phyloP scores from a whole-genome alignment of 2,113 vertebrate species.

The Pelvicachromis taeniatus region DNA sequence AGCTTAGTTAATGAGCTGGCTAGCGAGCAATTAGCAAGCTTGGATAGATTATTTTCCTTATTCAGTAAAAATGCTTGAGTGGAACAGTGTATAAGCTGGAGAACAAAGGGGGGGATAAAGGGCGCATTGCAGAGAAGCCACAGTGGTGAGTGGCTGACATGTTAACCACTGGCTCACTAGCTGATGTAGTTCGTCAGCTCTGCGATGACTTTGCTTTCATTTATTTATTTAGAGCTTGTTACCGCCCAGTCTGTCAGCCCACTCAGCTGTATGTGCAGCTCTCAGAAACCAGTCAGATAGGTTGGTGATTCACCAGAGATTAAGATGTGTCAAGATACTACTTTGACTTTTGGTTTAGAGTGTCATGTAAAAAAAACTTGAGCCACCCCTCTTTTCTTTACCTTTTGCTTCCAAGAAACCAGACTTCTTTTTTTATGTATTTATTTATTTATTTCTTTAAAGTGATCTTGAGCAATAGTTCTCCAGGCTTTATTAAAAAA shows the following conservation, averaged over 20 bases:
- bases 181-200: background rate
- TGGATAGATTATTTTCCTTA: background rate
- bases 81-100: background rate
- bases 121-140: background rate
- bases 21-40: background rate
- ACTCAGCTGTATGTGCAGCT: background rate
- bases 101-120: background rate
- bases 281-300: constrained; percentile 7
- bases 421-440: background rate
- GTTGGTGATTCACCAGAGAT: constrained; percentile 7
- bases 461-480: background rate
- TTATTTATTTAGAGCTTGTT: background rate
- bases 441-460: background rate
- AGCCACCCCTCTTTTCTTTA: background rate
- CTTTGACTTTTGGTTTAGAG: background rate
- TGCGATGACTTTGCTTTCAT: background rate
- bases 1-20: background rate
- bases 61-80: background rate
- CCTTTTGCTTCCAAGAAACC: background rate
- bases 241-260: background rate
- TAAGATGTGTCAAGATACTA: background rate
- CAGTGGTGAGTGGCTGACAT: background rate
- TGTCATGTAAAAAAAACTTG: background rate
- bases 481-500: fast-evolving
- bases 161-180: background rate